These are phyloP conservation scores for Acromyrmex echinatior DNA, from an alignment of 1,140 invertebrate species.

Conservation along the genomic window DNA sequence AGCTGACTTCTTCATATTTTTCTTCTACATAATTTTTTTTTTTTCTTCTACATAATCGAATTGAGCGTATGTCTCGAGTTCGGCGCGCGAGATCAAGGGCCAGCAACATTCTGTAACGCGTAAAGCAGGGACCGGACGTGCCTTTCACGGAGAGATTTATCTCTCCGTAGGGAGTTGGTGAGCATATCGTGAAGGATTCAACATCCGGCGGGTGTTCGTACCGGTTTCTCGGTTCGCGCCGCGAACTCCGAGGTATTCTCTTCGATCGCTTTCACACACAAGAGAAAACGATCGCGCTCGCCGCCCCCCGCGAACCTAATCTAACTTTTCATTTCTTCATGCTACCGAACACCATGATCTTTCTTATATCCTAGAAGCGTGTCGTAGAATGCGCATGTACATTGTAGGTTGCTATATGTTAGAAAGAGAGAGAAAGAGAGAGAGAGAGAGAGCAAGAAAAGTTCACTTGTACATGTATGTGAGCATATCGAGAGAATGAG, in stretches of 20 bases:
- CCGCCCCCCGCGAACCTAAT: constrained; percentile 30
- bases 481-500: constrained; percentile 33
- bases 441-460: constrained; percentile 21
- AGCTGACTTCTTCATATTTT: constrained; percentile 15
- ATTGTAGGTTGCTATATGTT: constrained; percentile 59
- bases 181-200: neutral
- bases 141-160: constrained; percentile 5
- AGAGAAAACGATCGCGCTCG: neutral
- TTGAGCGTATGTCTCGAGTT: neutral
- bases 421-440: constrained; percentile 41
- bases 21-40: neutral
- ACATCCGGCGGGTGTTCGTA: neutral
- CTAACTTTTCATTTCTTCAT: constrained; percentile 18
- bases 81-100: no score
- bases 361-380: constrained; percentile 58
- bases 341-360: constrained; percentile 21
- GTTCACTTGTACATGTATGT: constrained; percentile 47
- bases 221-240: neutral
- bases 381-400: constrained; percentile 55
- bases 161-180: neutral
- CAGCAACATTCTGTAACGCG: neutral
- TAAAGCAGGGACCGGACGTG: constrained; percentile 14
- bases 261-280: constrained; percentile 7
- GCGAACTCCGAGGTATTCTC: neutral
- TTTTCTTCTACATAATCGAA: neutral